Base-by-base conservation (phyloP, 2,113 vertebrate species). In the Paracanthobrama guichenoti region DNA sequence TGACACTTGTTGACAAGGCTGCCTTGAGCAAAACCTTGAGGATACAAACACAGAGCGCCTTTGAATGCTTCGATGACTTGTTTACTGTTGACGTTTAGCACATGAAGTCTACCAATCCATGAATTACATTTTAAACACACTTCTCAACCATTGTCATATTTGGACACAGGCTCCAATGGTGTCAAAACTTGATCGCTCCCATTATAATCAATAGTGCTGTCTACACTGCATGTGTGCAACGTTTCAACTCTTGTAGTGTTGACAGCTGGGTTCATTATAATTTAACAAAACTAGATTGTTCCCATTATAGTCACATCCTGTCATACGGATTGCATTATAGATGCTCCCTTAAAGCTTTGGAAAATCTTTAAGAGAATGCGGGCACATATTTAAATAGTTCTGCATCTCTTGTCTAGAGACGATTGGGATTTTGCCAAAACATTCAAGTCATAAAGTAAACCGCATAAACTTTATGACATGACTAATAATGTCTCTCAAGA, bases 1-100 rank as follows among this genome's bases (percentile, higher is more conserved):
- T 39, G 44, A 66, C 48, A 69, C 60, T 71, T 75, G 76, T 64
- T 83, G 79, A 60, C 55, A 85, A 59, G 39, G 35, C 72, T 55
- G 26, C 39, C 59, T 87, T 35, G 42, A 83, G 81, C 28, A 60
- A 73, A 73, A 48, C 42, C 71, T 48, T 73, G 71, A 62, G 39
- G 48, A 62, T 59, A 50, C 48, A 48, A 85, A 53, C 22, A 26
- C 13, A 59, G 35, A 79, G 66, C 50, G 48, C 24, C 35, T 84
- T 42, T 57, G 80, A 66, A 46, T 79, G 14, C 18, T n/a, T 39
- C 59, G 48, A n/a, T 75, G 69, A 35, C 57, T 73, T 73, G 50
- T 72, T 67, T 64, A 44, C 60, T n/a, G 35, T 46, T 42, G 69
- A 35, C 18, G 76, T 48, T n/a, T 59, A 53, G 28, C 82, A 80